Conservation (phyloP, 2,113 vertebrate genomes). For the Psittacula cyanocephala region DNA sequence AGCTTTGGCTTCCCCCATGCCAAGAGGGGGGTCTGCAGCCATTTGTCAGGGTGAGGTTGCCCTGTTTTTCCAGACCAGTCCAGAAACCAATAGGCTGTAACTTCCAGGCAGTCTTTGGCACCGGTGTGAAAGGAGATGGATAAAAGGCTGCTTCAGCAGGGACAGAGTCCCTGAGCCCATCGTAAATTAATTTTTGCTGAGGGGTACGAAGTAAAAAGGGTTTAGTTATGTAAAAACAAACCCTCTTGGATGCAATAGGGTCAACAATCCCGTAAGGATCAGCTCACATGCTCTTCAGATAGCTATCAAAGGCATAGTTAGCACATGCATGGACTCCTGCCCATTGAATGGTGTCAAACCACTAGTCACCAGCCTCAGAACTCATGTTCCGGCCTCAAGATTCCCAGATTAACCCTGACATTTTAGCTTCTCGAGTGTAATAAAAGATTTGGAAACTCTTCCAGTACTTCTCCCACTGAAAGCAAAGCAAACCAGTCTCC, state of each 20-base stretch:
- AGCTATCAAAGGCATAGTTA: background rate
- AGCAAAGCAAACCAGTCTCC: background rate
- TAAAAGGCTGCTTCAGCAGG: background rate
- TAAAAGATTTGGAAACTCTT: background rate
- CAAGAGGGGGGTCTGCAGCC: background rate
- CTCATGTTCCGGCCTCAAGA: background rate
- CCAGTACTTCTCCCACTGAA: background rate
- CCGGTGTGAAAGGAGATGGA: background rate
- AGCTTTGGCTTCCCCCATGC: background rate
- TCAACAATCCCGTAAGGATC: background rate
- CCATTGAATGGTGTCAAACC: rapidly evolving
- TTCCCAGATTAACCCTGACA: background rate
- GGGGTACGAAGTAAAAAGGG: background rate
- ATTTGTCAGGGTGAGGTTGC: background rate
- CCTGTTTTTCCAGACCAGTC: background rate
- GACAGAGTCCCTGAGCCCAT: background rate
- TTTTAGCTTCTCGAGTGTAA: background rate
- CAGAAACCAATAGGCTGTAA: background rate
- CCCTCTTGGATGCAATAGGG: background rate
- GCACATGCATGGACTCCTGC: background rate
- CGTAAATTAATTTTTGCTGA: background rate
- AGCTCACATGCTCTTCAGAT: background rate
- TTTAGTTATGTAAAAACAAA: background rate
- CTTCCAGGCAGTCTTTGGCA: background rate
- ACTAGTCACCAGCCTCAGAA: background rate